Evolutionary conservation across 2,888 invertebrate species (phyloP), one percentile per base, ranked within the genome.

Genomic region (Caenorhabditis auriculariae): DNA sequence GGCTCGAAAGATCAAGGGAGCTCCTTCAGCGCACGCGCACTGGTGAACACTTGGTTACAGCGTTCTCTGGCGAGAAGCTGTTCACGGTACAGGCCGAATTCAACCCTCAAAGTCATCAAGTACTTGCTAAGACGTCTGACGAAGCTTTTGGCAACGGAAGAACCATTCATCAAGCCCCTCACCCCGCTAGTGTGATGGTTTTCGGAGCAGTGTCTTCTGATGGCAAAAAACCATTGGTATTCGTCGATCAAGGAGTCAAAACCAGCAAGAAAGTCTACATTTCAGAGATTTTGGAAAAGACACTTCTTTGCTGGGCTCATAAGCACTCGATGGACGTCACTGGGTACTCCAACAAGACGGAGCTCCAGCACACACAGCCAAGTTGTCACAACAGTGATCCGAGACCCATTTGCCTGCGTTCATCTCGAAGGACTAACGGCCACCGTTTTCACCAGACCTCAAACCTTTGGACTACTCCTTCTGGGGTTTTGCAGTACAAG

Each of bases 181-280:
- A 44, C 5, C 44, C 44, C 3, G 44, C 44, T 4, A 5, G 19
- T 7, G 38, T 48, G 9, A 48, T 48, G 48, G 48, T 48, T 35
- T 38, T 48, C 17, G 48, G 48, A 17, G 48, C 48, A 23, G n/a
- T 48, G 3, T 24, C 26, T 7, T 2, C 48, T 6, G 19, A 32
- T 32, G 46, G 46, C 46, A 46, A 46, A 17, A 37, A 26, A 12
- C 48, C 38, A n/a, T 27, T 48, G 37, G 38, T 48, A 15, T n/a
- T n/a, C n/a, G 27, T 44, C 2, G 44, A 44, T 6, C 9, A 21
- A 24, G 44, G 44, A 26, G 44, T 26, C 19, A 44, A 44, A 44
- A 24, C 27, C 44, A 44, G 27, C 5, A 44, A 44, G n/a, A 28
- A 44, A n/a, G 44, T 44, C 4, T 44, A 44, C 24, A 15, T 44